Evolutionary conservation across 2,797 vertebrate species (phyloP).

Genomic region (Leptoclinus maculatus): DNA sequence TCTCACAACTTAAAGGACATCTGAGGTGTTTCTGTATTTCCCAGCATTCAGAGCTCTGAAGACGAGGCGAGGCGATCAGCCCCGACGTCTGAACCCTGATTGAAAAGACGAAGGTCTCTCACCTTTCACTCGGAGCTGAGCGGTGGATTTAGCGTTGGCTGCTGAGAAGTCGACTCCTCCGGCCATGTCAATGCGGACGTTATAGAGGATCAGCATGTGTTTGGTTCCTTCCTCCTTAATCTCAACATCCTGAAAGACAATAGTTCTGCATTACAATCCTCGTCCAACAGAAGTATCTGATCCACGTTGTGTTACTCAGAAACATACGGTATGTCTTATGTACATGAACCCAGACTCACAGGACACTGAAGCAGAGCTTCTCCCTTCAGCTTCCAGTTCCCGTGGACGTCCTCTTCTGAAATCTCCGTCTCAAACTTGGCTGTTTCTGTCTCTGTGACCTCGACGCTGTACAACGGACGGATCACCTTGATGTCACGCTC

Average conservation of each 20-base stretch:
- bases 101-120: not conserved
- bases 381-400: slow-evolving; percentile 96
- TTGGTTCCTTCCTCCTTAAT: slow-evolving; percentile 96
- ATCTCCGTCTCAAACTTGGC: slow-evolving; percentile 98
- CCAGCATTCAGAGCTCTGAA: too few relatives aligned
- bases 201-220: slow-evolving; percentile 93
- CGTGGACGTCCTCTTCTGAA: slow-evolving; percentile 94
- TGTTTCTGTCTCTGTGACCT: slow-evolving; percentile 94
- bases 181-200: slow-evolving; percentile 91
- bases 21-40: not conserved
- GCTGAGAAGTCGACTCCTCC: slow-evolving; percentile 95
- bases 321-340: too few relatives aligned
- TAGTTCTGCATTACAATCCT: too few relatives aligned
- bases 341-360: slow-evolving; percentile 52
- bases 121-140: slow-evolving; percentile 98
- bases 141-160: slow-evolving; percentile 94
- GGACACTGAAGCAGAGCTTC: slow-evolving; percentile 84
- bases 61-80: too few relatives aligned
- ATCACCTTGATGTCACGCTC: slow-evolving; percentile 95
- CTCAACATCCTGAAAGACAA: slow-evolving; percentile 90
- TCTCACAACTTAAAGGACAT: too few relatives aligned
- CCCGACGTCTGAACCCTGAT: too few relatives aligned
- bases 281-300: too few relatives aligned
- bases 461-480: slow-evolving; percentile 93
- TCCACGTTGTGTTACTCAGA: not conserved